A percentile compares a stretch with the other conserved stretches of the same genome.
phyloP scores from a whole-genome alignment of 2,113 vertebrate genomes.

The Anoura caudifer region DNA sequence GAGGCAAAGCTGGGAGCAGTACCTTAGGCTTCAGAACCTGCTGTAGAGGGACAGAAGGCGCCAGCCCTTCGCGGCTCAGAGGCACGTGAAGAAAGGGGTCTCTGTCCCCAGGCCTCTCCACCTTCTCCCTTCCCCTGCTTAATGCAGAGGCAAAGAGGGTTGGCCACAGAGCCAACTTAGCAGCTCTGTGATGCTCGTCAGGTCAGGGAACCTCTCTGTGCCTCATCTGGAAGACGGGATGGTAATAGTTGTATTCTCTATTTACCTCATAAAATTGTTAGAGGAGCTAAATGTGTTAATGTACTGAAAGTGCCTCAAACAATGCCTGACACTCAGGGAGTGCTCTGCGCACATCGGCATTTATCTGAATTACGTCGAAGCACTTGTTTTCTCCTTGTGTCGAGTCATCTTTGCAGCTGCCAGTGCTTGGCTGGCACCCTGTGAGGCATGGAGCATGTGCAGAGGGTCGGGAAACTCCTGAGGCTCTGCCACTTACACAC shows the following conservation, averaged over 20 bases:
- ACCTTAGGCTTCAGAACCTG: background rate
- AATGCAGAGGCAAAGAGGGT: background rate
- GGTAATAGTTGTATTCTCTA: background rate
- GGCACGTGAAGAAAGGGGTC: background rate
- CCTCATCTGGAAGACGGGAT: background rate
- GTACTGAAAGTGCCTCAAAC: background rate
- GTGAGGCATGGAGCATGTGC: fast-evolving
- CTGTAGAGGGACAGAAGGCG: background rate
- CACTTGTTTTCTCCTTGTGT: background rate
- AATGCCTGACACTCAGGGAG: background rate
- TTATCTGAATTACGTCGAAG: background rate
- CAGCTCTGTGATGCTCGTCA: background rate
- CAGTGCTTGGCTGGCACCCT: fast-evolving
- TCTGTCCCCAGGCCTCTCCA: background rate
- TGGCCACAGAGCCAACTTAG: background rate
- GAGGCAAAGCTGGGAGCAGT: background rate
- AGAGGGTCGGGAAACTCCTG: background rate
- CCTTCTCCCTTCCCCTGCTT: background rate
- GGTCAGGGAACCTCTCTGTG: background rate
- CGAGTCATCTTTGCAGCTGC: background rate
- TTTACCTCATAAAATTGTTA: background rate
- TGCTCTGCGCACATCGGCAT: background rate
- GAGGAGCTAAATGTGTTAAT: background rate
- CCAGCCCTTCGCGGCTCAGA: background rate
- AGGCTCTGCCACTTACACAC: background rate